A percentile compares a stretch with the other conserved stretches of the same genome.
Evolutionary conservation across 2,797 vertebrate species (phyloP).

Genomic region (Pipistrellus kuhlii): DNA sequence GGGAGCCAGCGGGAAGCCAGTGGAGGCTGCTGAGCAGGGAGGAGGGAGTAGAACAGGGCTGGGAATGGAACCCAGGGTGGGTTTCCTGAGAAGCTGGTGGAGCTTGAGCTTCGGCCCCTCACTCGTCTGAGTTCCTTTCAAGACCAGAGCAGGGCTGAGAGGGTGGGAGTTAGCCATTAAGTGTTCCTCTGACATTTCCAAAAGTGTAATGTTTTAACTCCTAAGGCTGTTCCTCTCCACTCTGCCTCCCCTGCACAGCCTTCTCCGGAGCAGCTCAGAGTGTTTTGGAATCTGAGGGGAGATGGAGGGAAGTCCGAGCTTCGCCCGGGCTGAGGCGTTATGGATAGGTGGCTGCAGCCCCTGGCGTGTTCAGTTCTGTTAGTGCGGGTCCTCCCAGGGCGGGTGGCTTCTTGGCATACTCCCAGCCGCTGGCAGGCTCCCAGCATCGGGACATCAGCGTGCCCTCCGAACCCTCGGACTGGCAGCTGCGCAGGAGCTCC

Average conservation of each 20-base stretch:
- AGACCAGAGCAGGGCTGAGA: too few species aligned
- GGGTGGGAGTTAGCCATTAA: fast-evolving
- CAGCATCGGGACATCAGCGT: fast-evolving
- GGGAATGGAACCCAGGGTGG: neutral
- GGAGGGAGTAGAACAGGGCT: neutral
- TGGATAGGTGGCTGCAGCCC: neutral
- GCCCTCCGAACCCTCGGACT: neutral
- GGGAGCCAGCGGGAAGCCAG: neutral
- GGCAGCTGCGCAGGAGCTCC: neutral
- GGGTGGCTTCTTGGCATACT: neutral
- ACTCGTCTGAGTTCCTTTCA: neutral
- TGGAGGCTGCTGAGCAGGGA: neutral
- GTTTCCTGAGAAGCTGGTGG: neutral
- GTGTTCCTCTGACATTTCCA: neutral
- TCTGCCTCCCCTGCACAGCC: neutral
- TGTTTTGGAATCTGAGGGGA: neutral
- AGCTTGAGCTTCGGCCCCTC: neutral
- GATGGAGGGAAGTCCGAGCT: neutral
- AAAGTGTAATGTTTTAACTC: neutral
- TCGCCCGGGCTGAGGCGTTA: neutral
- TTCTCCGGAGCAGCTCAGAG: neutral
- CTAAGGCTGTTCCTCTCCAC: neutral
- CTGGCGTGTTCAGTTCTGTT: fast-evolving
- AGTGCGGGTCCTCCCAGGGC: neutral
- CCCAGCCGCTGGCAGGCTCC: too few species aligned